Conservation (phyloP, 2,888 invertebrate species). For the Incurvaria masculella region DNA sequence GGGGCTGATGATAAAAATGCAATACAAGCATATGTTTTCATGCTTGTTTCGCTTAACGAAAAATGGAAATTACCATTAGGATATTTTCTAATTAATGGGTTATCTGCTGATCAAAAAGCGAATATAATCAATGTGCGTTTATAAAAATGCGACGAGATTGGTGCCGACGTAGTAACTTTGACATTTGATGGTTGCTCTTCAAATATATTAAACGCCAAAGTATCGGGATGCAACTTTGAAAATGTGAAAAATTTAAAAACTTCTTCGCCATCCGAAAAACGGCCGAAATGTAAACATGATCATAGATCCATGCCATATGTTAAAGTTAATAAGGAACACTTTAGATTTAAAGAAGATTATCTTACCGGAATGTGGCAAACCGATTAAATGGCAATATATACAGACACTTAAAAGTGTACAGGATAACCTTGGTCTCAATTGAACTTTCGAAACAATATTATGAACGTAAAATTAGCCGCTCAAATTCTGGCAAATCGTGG, state of each 20-base stretch:
- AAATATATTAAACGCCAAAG: constrained; percentile 16
- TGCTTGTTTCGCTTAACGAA: constrained; percentile 21
- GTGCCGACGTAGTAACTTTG: constrained; percentile 14
- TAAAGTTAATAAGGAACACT: not conserved
- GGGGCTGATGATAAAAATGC: constrained; percentile 6
- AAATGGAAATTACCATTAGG: constrained; percentile 24
- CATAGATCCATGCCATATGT: not conserved
- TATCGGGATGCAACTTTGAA: constrained; percentile 16
- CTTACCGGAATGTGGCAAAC: no score
- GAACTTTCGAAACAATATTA: no score
- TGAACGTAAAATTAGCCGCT: no score
- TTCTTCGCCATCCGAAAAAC: constrained; percentile 14
- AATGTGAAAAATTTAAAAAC: constrained; percentile 15
- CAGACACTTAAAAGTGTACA: no score
- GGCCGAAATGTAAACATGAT: no score
- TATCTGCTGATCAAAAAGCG: constrained; percentile 18
- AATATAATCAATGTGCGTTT: constrained; percentile 18
- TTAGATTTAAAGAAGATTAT: not conserved
- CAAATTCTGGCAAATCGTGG: no score
- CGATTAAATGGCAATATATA: no score
- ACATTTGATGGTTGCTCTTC: constrained; percentile 19
- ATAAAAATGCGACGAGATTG: constrained; percentile 17
- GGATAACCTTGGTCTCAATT: no score
- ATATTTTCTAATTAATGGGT: constrained; percentile 22
- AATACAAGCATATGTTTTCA: constrained; percentile 20